phyloP scores from a whole-genome alignment of 2,797 vertebrate genomes.

The Anguilla anguilla region DNA sequence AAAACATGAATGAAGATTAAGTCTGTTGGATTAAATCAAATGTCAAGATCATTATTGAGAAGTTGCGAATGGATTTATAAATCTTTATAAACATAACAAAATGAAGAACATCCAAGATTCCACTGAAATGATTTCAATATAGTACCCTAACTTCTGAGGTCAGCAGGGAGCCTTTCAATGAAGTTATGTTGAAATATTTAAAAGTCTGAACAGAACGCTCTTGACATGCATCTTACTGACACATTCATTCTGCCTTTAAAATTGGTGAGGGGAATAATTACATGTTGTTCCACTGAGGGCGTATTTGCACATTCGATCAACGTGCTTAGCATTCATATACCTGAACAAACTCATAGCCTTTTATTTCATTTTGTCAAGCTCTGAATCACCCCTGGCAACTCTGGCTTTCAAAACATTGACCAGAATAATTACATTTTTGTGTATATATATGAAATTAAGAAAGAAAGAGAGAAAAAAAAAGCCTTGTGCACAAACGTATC shows the following conservation, averaged over 20 bases:
- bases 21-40: neutral
- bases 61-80: neutral
- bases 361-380: neutral
- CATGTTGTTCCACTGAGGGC: constrained; percentile 8
- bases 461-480: too few relatives aligned
- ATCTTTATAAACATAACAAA: neutral
- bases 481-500: too few relatives aligned
- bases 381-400: neutral
- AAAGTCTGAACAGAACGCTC: constrained; percentile 18
- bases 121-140: neutral
- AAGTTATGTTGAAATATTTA: constrained; percentile 34
- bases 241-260: constrained; percentile 26
- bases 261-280: constrained; percentile 22
- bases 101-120: constrained; percentile 1
- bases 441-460: neutral
- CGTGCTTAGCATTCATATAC: neutral
- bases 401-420: neutral
- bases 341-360: neutral
- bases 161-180: constrained; percentile 12
- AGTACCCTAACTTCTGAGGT: constrained; percentile 30
- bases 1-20: neutral
- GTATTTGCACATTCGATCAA: constrained; percentile 7
- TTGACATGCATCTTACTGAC: neutral
- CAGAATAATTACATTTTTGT: neutral
- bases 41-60: neutral